phyloP scores from a whole-genome alignment of 2,888 invertebrate species.

The Catocala fraxini region DNA sequence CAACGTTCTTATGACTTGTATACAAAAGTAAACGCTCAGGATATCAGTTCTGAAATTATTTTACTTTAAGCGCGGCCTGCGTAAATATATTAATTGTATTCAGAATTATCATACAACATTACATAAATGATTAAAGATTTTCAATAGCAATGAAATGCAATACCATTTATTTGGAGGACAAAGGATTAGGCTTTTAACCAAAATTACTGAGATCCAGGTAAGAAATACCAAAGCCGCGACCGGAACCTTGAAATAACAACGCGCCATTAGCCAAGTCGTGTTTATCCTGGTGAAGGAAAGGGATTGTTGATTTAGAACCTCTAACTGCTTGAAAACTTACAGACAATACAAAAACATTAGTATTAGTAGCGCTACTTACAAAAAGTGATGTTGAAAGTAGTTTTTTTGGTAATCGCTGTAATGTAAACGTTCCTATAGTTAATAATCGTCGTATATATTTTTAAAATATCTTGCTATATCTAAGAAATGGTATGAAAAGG shows the following conservation, averaged over 20 bases:
- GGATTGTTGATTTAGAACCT: slow-evolving; percentile 71
- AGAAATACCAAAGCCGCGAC: slow-evolving; percentile 48
- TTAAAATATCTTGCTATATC: too few relatives aligned
- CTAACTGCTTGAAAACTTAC: slow-evolving; percentile 54
- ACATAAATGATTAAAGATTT: too few relatives aligned
- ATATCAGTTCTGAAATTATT: too few relatives aligned
- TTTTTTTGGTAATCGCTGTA: slow-evolving; percentile 1
- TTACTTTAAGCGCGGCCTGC: too few relatives aligned
- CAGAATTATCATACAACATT: too few relatives aligned
- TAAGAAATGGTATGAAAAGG: too few relatives aligned
- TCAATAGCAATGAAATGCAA: background rate
- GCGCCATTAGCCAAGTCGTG: slow-evolving; percentile 70
- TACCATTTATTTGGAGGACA: background rate
- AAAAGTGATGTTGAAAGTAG: too few relatives aligned
- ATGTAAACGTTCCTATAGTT: too few relatives aligned
- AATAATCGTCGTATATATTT: too few relatives aligned
- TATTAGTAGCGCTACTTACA: slow-evolving; percentile 3
- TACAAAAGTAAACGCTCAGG: too few relatives aligned
- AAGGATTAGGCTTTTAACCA: slow-evolving; percentile 17
- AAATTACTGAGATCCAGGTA: slow-evolving; percentile 31
- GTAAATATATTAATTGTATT: too few relatives aligned
- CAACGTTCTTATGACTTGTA: too few relatives aligned
- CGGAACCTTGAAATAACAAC: slow-evolving; percentile 72
- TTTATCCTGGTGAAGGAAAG: slow-evolving; percentile 67
- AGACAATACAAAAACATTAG: slow-evolving; percentile 30